Base-by-base conservation (phyloP, 2,113 vertebrate species). In the Oenanthe oenanthe region DNA sequence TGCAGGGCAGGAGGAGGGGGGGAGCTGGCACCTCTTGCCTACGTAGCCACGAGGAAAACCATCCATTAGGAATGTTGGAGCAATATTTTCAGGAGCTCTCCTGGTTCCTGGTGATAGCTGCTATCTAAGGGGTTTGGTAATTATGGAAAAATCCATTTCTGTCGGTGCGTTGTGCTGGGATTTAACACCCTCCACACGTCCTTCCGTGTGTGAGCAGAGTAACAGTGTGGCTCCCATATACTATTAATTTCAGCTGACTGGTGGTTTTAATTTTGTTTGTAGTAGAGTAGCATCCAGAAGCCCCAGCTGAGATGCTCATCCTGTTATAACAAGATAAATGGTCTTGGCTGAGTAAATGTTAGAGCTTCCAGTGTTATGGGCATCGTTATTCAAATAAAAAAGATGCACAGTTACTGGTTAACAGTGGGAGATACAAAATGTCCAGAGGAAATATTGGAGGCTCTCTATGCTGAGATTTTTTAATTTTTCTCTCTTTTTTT, bases 221-320 rank as follows among this genome's bases (percentile, higher is more conserved):
- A 88, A 72, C 92, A 66, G 76, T 47, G 29, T 62, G 53, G 66
- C 80, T 89, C 84, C 76, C 86, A 32, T 65, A 53, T 7, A 43
- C 76, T 83, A 70, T 65, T 89, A 66, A 84, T 94, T 95, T 93
- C 88, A 91, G 74, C 85, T 92, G 72, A 76, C 70, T 71, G 47
- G 47, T 47, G 34, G 6, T 36, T 62, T 85, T 94, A 73, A 72
- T 93, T 90, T 92, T 85, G 83, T 80, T 79, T 85, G 68, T 71
- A 89, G 87, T 80, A 67, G 63, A 89, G 60, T 28, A 66, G 62
- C 74, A 76, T 61, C 78, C 79, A 83, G 82, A 94, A 95, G 82
- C 68, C 72, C 60, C 92, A 94, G 88, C 88, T 96, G 94, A 93
- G 84, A 90, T 57, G 68, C 72, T 77, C 75, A 92, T 93, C 79